Evolutionary conservation across 2,797 vertebrate genomes (phyloP), one percentile per base, ranked within the genome.

Genomic region (Diplodus puntazzo): DNA sequence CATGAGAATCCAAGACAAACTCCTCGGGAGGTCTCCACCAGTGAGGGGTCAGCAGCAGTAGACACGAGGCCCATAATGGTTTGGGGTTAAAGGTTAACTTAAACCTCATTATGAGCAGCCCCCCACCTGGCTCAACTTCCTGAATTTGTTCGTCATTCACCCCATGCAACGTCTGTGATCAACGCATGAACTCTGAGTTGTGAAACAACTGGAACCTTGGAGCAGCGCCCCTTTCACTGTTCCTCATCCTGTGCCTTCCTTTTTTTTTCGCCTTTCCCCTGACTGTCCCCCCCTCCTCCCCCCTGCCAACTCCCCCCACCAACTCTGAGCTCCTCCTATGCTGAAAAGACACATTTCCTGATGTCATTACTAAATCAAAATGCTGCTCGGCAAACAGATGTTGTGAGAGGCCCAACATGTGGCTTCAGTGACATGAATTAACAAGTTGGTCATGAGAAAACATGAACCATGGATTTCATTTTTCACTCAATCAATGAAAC

Each of bases 301-400:
- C 80, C 75, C 79, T 81, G 73, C 89, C 87, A 91, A 78, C 83
- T 69, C 89, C 87, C 88, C 80, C 27, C 27, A 3, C 4, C 77
- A 84, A 81, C 81, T 81, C 75, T 3, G 68, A 87, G 86, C 92
- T 90, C 92, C 93, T 92, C 92, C 93, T 78, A 75, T 86, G 77
- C 91, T 78, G 87, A 93, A 93, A 91, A 94, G 91, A 92, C 91
- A 93, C 90, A 90, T 92, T 94, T 95, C 93, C 92, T 94, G 86
- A 93, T 94, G 93, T 93, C 90, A 92, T 93, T 91, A 89, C 91
- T 92, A 93, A 94, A 94, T 95, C 91, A 93, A 93, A 95, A 93
- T 66, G 86, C 83, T 83, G 85, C 89, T 92, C 88, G 13, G 91
- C 91, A 88, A 93, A 91, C 92, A 95, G 93, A 95, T 95, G 94